Percentiles rank a stretch among this genome's conserved stretches.
These are phyloP conservation scores for Brachyhypopomus gauderio DNA, from an alignment of 2,113 vertebrate genomes.

Conservation along the genomic window DNA sequence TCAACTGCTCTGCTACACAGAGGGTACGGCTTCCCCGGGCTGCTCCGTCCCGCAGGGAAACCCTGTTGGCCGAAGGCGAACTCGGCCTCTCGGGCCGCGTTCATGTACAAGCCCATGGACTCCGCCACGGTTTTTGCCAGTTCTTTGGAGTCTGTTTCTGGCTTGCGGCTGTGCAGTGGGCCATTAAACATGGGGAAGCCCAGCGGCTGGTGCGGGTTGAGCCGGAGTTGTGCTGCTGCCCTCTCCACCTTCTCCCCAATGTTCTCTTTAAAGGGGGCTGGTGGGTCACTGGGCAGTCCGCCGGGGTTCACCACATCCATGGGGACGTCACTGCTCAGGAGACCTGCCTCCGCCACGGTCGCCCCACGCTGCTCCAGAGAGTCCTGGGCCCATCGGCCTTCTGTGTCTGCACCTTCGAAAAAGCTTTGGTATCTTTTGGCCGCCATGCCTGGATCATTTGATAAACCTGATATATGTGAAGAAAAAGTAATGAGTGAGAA, in stretches of 20 bases:
- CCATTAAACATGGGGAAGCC: constrained; percentile 82
- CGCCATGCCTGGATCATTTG: constrained; percentile 87
- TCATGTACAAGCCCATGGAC: constrained; percentile 99
- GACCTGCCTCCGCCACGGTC: constrained; percentile 78
- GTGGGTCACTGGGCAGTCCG: constrained; percentile 57
- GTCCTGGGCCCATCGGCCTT: constrained; percentile 89
- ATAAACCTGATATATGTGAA: constrained; percentile 65
- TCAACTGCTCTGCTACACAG: constrained; percentile 81
- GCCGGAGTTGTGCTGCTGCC: constrained; percentile 72
- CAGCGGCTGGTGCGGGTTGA: constrained; percentile 79
- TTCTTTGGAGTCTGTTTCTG: constrained; percentile 92
- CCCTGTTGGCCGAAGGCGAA: constrained; percentile 86
- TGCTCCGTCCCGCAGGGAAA: constrained; percentile 67
- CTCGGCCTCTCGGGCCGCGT: constrained; percentile 89
- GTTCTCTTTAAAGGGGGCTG: constrained; percentile 79
- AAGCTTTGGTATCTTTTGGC: constrained; percentile 96
- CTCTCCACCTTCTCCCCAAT: constrained; percentile 79
- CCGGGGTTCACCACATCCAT: constrained; percentile 86
- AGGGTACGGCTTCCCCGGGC: constrained; percentile 86
- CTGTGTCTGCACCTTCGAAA: constrained; percentile 87
- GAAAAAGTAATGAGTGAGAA: constrained; percentile 2
- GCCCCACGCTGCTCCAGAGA: constrained; percentile 77
- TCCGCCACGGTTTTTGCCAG: constrained; percentile 95
- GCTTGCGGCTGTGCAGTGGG: constrained; percentile 76
- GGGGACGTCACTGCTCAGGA: constrained; percentile 79